Evolutionary conservation across 2,888 invertebrate species (phyloP).

Genomic region (Conchocele bisecta): DNA sequence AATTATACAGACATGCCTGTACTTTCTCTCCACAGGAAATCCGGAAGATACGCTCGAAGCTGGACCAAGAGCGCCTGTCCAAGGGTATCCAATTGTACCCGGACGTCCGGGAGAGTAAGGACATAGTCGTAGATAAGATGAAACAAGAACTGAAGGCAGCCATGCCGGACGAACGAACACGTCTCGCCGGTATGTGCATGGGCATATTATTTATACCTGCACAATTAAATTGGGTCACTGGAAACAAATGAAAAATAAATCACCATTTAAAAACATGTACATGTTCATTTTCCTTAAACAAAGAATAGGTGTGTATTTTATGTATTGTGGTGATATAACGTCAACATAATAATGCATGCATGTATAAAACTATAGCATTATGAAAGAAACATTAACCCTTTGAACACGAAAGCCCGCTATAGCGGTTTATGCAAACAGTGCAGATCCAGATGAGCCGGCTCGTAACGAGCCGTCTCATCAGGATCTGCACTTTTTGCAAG

Average conservation of each 20-base stretch:
- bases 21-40: slow-evolving; percentile 42
- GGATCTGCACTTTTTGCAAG: no score
- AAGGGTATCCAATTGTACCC: slow-evolving; percentile 53
- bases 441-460: no score
- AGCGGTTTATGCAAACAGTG: no score
- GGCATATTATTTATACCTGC: not conserved
- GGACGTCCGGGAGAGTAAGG: slow-evolving; percentile 46
- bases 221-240: no score
- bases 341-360: no score
- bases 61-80: slow-evolving; percentile 36
- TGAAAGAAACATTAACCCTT: no score
- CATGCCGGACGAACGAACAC: slow-evolving; percentile 43
- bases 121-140: slow-evolving; percentile 45
- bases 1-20: not conserved
- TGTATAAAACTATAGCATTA: no score
- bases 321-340: not conserved
- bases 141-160: slow-evolving; percentile 47
- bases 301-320: not conserved
- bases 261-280: no score
- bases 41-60: slow-evolving; percentile 32
- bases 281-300: no score
- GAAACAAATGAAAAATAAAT: no score
- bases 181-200: slow-evolving; percentile 32
- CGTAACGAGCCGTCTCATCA: no score
- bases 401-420: no score